phyloP scores from a whole-genome alignment of 2,888 invertebrate species.

The Exephanes ischioxanthus region DNA sequence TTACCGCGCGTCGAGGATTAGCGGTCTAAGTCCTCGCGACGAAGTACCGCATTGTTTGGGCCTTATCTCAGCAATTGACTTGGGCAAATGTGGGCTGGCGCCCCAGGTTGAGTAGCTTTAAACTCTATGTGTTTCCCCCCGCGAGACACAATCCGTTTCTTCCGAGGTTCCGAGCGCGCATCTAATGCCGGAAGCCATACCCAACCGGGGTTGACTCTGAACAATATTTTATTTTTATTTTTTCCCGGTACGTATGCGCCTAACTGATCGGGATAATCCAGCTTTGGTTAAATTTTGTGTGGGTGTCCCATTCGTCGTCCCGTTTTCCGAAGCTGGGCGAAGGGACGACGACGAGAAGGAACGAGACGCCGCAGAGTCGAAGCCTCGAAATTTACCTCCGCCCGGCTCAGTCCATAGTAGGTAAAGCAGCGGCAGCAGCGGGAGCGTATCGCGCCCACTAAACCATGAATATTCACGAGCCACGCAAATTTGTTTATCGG shows the following conservation, averaged over 20 bases:
- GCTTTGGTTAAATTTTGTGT: constrained; percentile 67
- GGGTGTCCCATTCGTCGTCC: constrained; percentile 18
- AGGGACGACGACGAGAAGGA: constrained; percentile 4
- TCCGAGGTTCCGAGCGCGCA: neutral
- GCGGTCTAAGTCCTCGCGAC: constrained; percentile 76
- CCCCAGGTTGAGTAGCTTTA: constrained; percentile 58
- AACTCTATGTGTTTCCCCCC: constrained; percentile 41
- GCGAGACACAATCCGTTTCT: constrained; percentile 30
- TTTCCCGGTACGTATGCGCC: constrained; percentile 28
- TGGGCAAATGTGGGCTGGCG: constrained; percentile 62
- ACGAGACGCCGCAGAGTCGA: neutral
- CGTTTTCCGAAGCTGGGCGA: constrained; percentile 1
- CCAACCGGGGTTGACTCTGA: too few relatives aligned
- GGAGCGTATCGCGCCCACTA: constrained; percentile 56
- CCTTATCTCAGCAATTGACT: constrained; percentile 79
- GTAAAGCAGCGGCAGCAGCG: neutral
- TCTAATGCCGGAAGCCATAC: neutral
- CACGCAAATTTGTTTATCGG: constrained; percentile 67
- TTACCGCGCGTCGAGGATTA: constrained; percentile 76
- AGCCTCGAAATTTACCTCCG: constrained; percentile 15
- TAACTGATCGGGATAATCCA: constrained; percentile 57
- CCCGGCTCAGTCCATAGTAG: neutral
- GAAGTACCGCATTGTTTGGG: constrained; percentile 79
- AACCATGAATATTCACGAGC: constrained; percentile 66
- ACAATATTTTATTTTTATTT: constrained; percentile 43